Evolutionary conservation across 2,113 vertebrate species (phyloP).

Genomic region (Callaeas wilsoni): DNA sequence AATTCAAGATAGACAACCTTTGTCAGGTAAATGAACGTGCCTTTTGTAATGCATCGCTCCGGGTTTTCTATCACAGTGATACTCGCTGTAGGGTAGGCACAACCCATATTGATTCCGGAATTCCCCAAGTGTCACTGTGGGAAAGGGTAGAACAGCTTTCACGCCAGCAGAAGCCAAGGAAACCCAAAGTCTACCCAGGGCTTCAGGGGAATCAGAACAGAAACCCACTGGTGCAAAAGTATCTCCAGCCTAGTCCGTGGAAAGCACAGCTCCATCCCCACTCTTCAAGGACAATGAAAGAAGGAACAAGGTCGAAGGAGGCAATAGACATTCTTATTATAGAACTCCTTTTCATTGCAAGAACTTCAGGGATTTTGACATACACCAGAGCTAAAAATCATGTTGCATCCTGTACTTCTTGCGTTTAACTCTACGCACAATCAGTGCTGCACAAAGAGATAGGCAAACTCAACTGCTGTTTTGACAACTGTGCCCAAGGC

Average conservation of each 20-base stretch:
- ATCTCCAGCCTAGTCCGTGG: not conserved
- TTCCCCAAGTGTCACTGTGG: not conserved
- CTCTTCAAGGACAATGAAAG: not conserved
- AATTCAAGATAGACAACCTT: conserved; percentile 43
- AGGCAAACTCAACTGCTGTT: conserved; percentile 1
- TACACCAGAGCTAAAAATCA: not conserved
- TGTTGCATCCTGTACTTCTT: not conserved
- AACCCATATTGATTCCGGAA: not conserved
- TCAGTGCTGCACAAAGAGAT: not conserved
- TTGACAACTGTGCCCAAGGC: not conserved
- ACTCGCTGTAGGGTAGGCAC: not conserved
- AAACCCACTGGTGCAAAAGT: not conserved
- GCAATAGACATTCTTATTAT: not conserved
- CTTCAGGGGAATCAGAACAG: not conserved
- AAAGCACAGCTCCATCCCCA: not conserved
- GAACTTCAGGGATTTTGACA: not conserved
- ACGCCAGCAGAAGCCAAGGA: not conserved
- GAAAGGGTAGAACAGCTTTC: not conserved
- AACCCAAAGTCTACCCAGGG: not conserved
- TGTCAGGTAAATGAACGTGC: conserved; percentile 39
- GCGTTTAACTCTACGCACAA: not conserved
- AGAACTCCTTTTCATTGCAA: not conserved
- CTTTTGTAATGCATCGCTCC: not conserved
- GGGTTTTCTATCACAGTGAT: not conserved
- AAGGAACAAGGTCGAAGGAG: not conserved